Evolutionary conservation across 2,113 vertebrate species (phyloP).

Genomic region (Progne subis): DNA sequence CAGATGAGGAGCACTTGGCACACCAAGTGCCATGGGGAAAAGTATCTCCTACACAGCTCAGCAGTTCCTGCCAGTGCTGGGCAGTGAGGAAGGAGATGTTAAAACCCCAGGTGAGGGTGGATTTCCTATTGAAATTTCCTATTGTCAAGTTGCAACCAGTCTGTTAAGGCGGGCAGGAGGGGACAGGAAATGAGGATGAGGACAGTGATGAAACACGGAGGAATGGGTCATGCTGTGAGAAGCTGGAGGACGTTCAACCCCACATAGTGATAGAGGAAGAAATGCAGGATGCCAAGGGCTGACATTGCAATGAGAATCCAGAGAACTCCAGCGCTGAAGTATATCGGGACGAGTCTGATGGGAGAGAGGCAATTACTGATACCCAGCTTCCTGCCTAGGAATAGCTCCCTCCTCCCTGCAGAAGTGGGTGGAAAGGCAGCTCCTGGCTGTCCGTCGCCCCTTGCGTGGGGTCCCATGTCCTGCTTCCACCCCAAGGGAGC

Average conservation of each 20-base stretch:
- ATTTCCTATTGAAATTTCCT: not conserved
- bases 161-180: not conserved
- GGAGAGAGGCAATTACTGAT: not conserved
- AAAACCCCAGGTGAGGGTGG: not conserved
- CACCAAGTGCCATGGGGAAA: not conserved
- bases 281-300: conserved; percentile 64
- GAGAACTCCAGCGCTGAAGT: conserved; percentile 68
- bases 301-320: conserved; percentile 68
- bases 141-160: not conserved
- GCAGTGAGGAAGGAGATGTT: not conserved
- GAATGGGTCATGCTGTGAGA: not conserved
- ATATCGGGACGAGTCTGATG: conserved; percentile 71
- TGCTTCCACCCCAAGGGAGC: not conserved
- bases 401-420: not conserved
- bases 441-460: not conserved
- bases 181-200: not conserved
- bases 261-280: conserved; percentile 57
- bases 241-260: conserved; percentile 47
- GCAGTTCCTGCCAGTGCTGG: not conserved
- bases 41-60: not conserved
- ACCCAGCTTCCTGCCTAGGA: fast-evolving
- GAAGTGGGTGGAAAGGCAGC: not conserved
- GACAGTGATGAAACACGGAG: not conserved
- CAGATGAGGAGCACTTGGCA: not conserved
- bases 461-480: fast-evolving